Conservation (phyloP, 2,797 vertebrate genomes). For the Smutsia gigantea region DNA sequence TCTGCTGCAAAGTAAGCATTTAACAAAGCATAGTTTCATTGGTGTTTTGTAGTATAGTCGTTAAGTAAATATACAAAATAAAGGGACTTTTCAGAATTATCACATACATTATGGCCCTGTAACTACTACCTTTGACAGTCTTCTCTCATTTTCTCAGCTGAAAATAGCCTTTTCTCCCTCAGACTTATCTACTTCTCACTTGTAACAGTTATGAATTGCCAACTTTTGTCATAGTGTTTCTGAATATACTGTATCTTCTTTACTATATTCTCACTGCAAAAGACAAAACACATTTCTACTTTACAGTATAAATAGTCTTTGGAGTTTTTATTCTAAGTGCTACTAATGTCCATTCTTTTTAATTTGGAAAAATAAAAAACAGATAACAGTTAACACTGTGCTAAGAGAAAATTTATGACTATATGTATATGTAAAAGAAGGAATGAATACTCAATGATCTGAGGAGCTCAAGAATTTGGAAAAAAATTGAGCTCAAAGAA, state of each 20-base stretch:
- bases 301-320: neutral
- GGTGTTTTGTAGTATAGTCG: neutral
- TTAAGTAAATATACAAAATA: neutral
- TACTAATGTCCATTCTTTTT: neutral
- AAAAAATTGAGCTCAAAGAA: constrained; percentile 33
- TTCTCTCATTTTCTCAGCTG: neutral
- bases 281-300: neutral
- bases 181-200: neutral
- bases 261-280: neutral
- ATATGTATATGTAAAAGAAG: neutral
- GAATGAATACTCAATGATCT: neutral
- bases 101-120: neutral
- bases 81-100: neutral
- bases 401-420: neutral
- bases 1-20: neutral
- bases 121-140: neutral
- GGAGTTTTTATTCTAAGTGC: neutral
- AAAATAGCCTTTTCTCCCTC: neutral
- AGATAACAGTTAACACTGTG: neutral
- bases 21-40: neutral
- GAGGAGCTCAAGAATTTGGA: constrained; percentile 12
- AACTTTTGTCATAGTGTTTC: neutral
- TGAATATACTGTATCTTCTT: neutral
- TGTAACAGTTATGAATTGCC: neutral
- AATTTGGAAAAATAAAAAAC: neutral